Conservation (phyloP, 1,140 invertebrate species). For the Diabrotica virgifera region DNA sequence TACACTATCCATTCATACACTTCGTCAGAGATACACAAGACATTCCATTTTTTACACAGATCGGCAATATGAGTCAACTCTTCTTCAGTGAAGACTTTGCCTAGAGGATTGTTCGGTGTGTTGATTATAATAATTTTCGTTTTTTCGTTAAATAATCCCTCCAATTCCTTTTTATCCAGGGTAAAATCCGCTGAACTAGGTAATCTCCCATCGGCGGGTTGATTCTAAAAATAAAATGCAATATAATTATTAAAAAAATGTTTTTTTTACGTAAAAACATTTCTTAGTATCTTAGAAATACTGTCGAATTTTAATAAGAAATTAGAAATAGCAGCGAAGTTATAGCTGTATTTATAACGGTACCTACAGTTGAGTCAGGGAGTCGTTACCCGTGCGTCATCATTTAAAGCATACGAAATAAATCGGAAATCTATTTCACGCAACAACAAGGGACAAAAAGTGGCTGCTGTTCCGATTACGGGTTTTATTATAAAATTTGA, state of each 20-base stretch:
- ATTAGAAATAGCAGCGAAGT: no score
- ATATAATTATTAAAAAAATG: not conserved
- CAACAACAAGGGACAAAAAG: no score
- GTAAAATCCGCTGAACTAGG: slow-evolving; percentile 80
- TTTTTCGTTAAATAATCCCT: slow-evolving; percentile 78
- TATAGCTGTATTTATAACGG: no score
- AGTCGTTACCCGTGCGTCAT: no score
- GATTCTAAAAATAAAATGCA: slow-evolving; percentile 24
- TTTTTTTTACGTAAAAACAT: no score
- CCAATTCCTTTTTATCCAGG: slow-evolving; percentile 80
- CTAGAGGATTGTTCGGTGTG: slow-evolving; percentile 94
- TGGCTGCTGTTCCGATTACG: no score
- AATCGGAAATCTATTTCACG: no score
- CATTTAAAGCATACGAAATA: no score
- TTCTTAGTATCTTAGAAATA: no score
- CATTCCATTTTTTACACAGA: slow-evolving; percentile 53
- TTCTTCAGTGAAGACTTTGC: slow-evolving; percentile 77
- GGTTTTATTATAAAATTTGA: no score
- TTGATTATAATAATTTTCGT: slow-evolving; percentile 97
- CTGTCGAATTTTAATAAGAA: no score
- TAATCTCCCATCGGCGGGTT: slow-evolving; percentile 15
- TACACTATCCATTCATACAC: slow-evolving; percentile 99
- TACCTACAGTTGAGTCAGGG: no score
- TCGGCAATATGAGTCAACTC: slow-evolving; percentile 79
- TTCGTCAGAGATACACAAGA: slow-evolving; percentile 91